Base-by-base conservation (phyloP, 2,113 vertebrate species). In the Amphilophus citrinellus region DNA sequence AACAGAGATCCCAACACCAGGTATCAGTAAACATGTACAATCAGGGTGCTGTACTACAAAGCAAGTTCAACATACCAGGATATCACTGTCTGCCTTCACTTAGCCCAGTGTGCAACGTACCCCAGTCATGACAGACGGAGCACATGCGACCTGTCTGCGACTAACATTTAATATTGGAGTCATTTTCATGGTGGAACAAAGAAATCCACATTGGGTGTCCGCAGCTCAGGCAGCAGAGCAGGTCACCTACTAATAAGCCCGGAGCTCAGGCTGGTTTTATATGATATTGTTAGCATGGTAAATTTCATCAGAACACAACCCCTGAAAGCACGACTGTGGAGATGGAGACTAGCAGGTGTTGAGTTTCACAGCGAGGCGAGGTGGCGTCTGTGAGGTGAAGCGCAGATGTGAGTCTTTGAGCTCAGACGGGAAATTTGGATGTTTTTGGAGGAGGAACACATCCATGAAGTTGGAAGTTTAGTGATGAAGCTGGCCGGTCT, bases 371-470 rank as follows among this genome's bases (percentile, higher is more conserved):
- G 11, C 3, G 24, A 30, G 27, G 44, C 44, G 5, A 18, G 44
- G 68, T 53, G 68, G 44, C 47, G 53, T 4, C 30, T 44, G 15
- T 22, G 15, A 56, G 24, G 44, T 15, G 35, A 61, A 5, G 39
- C 27, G 14, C 17, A 17, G 10, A 13, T n/a, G 3, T 6, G 63
- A n/a, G 63, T 42, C 18, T 66, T 42, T 30, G 37, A 66, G 63
- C 63, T 66, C 63, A 66, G 63, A 66, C 20, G 0, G 10, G 8
- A 47, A 5, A 27, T 24, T 14, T 2, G 42, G 10, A 4, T 50
- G 42, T 50, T 91, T 59, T 71, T 82, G 61, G 75, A 83, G 68
- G 35, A 83, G 63, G 63, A 85, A 13, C 47, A 22, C 14, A 75
- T 27, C 18, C 1, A 75, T 80, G 82, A 84, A 7, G 24, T 44